Percentiles rank a stretch among this genome's conserved stretches.
phyloP scores from a whole-genome alignment of 1,140 invertebrate genomes.

The Phymastichus coffea region DNA sequence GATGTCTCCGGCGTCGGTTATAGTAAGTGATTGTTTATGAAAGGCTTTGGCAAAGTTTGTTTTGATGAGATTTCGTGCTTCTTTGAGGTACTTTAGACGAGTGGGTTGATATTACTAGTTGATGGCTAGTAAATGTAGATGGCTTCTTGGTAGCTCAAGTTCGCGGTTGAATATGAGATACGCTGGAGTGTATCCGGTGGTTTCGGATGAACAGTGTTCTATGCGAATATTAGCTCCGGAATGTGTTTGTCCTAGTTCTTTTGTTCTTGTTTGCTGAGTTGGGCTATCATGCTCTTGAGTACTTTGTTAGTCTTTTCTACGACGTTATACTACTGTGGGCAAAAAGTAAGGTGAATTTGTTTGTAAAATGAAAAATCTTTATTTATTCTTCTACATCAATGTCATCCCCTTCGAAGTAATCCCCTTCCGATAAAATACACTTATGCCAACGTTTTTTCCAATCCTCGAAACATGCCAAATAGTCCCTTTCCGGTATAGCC shows the following conservation, averaged over 20 bases:
- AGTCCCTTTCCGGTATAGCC: no score
- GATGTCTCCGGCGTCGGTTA: background rate
- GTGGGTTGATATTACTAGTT: background rate
- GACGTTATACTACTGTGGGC: no score
- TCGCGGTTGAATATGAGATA: constrained; percentile 41
- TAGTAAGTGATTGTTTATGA: background rate
- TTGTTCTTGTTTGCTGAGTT: constrained; percentile 42
- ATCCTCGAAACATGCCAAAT: no score
- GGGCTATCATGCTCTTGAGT: constrained; percentile 38
- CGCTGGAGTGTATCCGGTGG: constrained; percentile 50
- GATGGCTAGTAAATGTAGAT: background rate
- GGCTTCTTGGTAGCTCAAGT: background rate
- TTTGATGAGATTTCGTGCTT: background rate
- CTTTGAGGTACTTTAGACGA: background rate
- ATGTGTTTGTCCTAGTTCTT: constrained; percentile 43
- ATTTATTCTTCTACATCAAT: no score
- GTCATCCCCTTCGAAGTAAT: no score
- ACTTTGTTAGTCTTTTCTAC: constrained; percentile 32
- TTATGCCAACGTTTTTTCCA: no score
- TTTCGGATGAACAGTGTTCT: constrained; percentile 45
- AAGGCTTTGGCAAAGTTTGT: background rate
- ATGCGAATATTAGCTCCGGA: constrained; percentile 45
- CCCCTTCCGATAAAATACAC: no score
- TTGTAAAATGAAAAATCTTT: no score
- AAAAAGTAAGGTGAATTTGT: no score